Percentiles rank a stretch among this genome's conserved stretches.
Conservation (phyloP, 2,113 vertebrate genomes). For the Gymnarchus niloticus region DNA sequence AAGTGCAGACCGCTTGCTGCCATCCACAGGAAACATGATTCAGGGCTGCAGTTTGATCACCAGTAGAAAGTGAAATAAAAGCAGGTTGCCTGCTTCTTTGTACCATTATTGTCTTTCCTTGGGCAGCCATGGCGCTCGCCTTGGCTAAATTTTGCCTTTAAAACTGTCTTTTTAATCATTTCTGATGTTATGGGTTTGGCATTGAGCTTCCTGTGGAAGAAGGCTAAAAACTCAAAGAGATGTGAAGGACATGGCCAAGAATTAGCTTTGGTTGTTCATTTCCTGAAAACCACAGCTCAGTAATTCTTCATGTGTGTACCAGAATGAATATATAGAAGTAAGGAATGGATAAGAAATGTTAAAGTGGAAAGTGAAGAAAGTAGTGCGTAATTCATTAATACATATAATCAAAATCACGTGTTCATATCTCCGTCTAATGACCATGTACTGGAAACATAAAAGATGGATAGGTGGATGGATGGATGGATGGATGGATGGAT, state of each 20-base stretch:
- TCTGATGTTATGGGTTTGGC: not conserved
- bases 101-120: not conserved
- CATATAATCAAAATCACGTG: not conserved
- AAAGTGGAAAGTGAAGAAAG: not conserved
- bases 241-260: not conserved
- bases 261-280: not conserved
- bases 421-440: not conserved
- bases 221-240: too few relatives aligned
- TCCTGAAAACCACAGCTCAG: not conserved
- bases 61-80: not conserved
- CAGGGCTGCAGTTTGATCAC: not conserved
- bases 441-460: not conserved
- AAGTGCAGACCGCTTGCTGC: not conserved
- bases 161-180: not conserved
- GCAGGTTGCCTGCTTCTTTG: not conserved
- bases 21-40: not conserved
- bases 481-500: not conserved
- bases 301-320: not conserved
- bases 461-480: not conserved
- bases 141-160: not conserved
- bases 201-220: not conserved
- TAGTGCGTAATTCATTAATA: not conserved
- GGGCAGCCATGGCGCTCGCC: not conserved
- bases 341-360: not conserved
- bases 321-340: not conserved